Evolutionary conservation across 23 tunicate species (phyloP).

Genomic region (Ciona savignyi): DNA sequence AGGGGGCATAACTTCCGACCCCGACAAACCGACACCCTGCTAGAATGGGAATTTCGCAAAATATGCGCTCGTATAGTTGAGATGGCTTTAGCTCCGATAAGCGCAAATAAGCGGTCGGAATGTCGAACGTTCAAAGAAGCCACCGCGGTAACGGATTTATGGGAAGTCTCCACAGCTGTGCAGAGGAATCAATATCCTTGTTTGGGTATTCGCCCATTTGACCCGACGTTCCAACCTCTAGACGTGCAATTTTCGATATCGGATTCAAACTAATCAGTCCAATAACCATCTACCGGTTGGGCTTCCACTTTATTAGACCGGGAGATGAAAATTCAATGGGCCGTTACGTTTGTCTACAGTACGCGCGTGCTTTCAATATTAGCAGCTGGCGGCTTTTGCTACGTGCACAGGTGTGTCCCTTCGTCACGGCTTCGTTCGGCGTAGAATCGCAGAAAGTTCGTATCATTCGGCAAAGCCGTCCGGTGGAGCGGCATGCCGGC

Average conservation of each 20-base stretch:
- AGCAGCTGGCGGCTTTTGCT: conserved; percentile 4
- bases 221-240: no score
- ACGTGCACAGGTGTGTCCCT: conserved; percentile 4
- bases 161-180: neutral
- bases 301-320: neutral
- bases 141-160: neutral
- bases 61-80: no score
- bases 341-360: neutral
- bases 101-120: neutral
- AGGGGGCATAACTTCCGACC: neutral
- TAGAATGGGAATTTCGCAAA: no score
- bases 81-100: no score
- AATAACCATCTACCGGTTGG: neutral
- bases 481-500: neutral
- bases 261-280: neutral
- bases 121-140: neutral
- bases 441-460: neutral
- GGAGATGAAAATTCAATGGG: neutral
- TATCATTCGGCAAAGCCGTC: neutral
- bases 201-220: no score
- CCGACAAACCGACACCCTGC: neutral
- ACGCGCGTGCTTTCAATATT: neutral
- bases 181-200: no score
- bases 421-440: neutral
- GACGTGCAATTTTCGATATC: no score